These are phyloP conservation scores for Coracias cyanogaster DNA, from an alignment of 2,797 vertebrate genomes.

Conservation along the genomic window DNA sequence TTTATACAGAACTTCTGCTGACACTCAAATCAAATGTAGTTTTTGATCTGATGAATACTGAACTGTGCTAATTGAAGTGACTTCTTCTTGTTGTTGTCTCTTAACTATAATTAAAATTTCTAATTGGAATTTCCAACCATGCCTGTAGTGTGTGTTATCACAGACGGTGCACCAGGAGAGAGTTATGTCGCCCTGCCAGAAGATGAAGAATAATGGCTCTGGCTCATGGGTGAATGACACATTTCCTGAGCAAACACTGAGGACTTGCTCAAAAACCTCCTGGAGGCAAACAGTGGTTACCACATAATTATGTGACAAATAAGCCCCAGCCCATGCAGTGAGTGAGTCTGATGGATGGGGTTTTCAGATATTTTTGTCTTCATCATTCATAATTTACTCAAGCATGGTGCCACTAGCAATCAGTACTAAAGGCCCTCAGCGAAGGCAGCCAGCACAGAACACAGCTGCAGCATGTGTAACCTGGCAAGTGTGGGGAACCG, in stretches of 20 bases:
- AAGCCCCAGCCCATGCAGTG: neutral
- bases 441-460: neutral
- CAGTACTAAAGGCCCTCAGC: neutral
- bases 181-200: neutral
- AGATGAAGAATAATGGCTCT: neutral
- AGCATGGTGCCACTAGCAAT: neutral
- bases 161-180: neutral
- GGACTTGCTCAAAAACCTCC: neutral
- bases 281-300: neutral
- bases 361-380: slow-evolving; percentile 12
- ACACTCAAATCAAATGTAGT: neutral
- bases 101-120: slow-evolving; percentile 28
- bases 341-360: neutral
- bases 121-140: neutral
- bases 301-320: neutral
- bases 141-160: neutral
- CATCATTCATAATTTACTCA: slow-evolving; percentile 15
- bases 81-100: neutral
- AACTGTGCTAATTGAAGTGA: slow-evolving; percentile 15
- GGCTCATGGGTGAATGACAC: neutral
- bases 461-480: neutral
- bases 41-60: neutral
- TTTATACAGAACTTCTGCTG: neutral
- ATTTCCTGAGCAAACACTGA: neutral
- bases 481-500: no score